A percentile compares a stretch with the other conserved stretches of the same genome.
Evolutionary conservation across 2,888 invertebrate species (phyloP).

Genomic region (Cephonodes hylas): DNA sequence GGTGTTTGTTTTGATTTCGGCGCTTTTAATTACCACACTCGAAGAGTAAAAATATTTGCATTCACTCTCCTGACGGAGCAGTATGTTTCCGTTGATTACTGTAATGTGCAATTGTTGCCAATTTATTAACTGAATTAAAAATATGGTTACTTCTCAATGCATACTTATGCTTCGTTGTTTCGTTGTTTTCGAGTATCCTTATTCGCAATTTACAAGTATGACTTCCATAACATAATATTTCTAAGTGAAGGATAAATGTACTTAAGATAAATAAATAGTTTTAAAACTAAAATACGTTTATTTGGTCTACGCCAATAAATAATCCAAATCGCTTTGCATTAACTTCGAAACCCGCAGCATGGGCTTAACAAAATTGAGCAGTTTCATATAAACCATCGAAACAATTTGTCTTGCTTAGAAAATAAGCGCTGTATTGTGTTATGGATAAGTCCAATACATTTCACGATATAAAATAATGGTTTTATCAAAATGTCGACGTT

Average conservation of each 20-base stretch:
- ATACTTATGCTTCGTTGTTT: too few species aligned
- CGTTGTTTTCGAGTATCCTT: too few species aligned
- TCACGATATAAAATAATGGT: slow-evolving; percentile 59
- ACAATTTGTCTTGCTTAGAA: slow-evolving; percentile 26
- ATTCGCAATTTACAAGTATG: too few species aligned
- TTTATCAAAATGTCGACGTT: slow-evolving; percentile 73
- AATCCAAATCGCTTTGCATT: not conserved
- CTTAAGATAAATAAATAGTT: too few species aligned
- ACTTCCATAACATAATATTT: too few species aligned
- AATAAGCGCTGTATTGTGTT: slow-evolving; percentile 36
- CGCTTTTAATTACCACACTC: not conserved
- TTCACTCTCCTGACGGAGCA: not conserved
- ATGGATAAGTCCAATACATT: slow-evolving; percentile 42
- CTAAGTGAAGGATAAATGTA: too few species aligned
- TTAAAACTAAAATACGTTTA: not conserved
- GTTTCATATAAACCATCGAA: not conserved
- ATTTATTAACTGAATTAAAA: not conserved
- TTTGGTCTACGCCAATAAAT: too few species aligned
- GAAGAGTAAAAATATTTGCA: not conserved
- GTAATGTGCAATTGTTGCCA: not conserved
- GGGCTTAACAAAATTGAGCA: slow-evolving; percentile 8
- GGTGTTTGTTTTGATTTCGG: slow-evolving; percentile 15
- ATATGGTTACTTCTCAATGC: not conserved
- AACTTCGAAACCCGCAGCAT: not conserved
- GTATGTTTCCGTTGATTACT: not conserved